These are phyloP conservation scores for Julus scanicus DNA, from an alignment of 2,888 invertebrate genomes.

Conservation along the genomic window DNA sequence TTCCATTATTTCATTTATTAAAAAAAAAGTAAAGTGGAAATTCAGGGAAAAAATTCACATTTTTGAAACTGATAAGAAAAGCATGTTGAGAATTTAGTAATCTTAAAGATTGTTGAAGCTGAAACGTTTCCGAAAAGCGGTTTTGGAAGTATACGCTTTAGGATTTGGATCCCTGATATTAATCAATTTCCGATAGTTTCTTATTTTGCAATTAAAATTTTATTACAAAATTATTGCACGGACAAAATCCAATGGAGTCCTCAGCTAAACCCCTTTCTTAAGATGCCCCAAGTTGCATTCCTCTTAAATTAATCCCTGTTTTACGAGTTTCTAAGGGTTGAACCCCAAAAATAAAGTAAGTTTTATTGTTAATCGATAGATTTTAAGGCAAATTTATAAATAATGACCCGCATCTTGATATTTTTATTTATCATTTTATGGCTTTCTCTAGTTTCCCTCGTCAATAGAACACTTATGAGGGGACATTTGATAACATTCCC, in stretches of 20 bases:
- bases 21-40: no score
- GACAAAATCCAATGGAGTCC: not conserved
- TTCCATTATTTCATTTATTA: no score
- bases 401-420: not conserved
- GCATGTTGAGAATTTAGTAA: no score
- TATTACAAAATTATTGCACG: not conserved
- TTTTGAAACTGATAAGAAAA: no score
- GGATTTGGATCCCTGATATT: no score
- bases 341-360: not conserved
- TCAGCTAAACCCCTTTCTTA: not conserved
- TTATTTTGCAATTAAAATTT: not conserved
- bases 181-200: not conserved
- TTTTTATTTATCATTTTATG: not conserved
- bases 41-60: no score
- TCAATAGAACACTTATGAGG: conserved; percentile 4
- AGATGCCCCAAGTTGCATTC: not conserved
- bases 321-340: not conserved
- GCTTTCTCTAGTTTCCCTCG: not conserved
- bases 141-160: no score
- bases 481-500: conserved; percentile 26
- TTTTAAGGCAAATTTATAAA: conserved; percentile 33
- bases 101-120: no score
- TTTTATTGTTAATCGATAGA: conserved; percentile 3
- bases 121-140: no score
- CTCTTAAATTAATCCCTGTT: not conserved